phyloP scores from a whole-genome alignment of 2,888 invertebrate genomes.

The Loripinus fragilis region DNA sequence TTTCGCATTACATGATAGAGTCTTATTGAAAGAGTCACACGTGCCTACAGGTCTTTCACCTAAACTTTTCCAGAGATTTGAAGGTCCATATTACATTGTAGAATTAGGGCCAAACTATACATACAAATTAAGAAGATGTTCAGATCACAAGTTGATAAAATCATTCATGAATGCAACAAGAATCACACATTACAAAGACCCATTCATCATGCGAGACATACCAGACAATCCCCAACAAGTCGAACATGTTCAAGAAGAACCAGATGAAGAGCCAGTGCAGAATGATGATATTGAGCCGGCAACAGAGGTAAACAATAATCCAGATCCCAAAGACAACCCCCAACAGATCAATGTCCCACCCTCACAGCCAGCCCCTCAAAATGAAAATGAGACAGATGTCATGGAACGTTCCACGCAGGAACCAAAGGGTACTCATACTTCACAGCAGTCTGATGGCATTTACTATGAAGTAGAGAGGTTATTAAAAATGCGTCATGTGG shows the following conservation, averaged over 20 bases:
- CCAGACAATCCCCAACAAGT: no score
- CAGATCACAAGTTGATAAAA: constrained; percentile 24
- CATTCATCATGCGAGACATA: constrained; percentile 1
- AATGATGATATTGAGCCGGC: no score
- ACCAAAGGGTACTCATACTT: no score
- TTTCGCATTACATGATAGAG: constrained; percentile 32
- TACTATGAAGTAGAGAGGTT: constrained; percentile 6
- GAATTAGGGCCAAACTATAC: constrained; percentile 40
- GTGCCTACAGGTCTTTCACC: constrained; percentile 22
- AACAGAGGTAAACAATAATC: no score
- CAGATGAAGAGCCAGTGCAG: no score
- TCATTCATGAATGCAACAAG: constrained; percentile 38
- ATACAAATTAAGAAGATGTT: constrained; percentile 33
- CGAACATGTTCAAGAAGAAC: no score
- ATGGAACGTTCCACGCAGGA: no score
- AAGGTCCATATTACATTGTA: constrained; percentile 40
- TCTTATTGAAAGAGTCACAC: constrained; percentile 21
- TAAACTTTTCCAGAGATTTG: constrained; percentile 29
- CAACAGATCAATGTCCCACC: no score
- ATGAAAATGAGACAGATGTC: no score
- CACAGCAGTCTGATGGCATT: neutral
- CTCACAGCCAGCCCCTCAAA: no score
- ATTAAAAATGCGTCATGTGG: neutral
- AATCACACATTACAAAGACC: constrained; percentile 28
- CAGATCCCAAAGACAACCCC: no score